phyloP scores from a whole-genome alignment of 2,113 vertebrate species.

The Enhydra lutris region DNA sequence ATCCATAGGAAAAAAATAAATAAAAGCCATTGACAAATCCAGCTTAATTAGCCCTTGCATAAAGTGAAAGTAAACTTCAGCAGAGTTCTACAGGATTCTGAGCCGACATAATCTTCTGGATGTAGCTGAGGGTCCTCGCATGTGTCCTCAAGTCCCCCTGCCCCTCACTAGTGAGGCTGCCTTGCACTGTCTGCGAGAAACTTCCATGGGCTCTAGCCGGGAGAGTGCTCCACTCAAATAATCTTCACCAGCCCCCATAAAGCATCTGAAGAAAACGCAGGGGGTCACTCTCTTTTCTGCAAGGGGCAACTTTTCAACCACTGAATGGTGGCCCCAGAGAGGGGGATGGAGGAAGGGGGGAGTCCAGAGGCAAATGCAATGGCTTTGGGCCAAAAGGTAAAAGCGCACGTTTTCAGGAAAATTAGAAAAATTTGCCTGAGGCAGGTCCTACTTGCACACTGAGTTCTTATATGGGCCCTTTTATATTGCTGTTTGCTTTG shows the following conservation, averaged over 20 bases:
- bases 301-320: slow-evolving; percentile 69
- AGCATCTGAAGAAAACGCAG: slow-evolving; percentile 68
- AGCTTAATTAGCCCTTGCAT: slow-evolving; percentile 70
- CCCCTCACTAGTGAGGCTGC: slow-evolving; percentile 54
- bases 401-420: slow-evolving; percentile 79
- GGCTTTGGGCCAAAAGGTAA: slow-evolving; percentile 76
- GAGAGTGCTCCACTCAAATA: slow-evolving; percentile 47
- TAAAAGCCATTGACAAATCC: slow-evolving; percentile 49
- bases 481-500: slow-evolving; percentile 69
- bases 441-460: slow-evolving; percentile 60
- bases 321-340: slow-evolving; percentile 44
- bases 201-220: slow-evolving; percentile 30
- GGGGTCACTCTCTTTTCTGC: slow-evolving; percentile 69
- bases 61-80: slow-evolving; percentile 59
- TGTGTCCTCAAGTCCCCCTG: slow-evolving; percentile 50
- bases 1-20: slow-evolving; percentile 37
- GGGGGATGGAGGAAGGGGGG: background rate
- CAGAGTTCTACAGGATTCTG: slow-evolving; percentile 63
- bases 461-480: slow-evolving; percentile 70
- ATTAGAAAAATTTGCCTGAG: slow-evolving; percentile 73
- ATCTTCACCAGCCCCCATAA: slow-evolving; percentile 42
- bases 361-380: slow-evolving; percentile 66
- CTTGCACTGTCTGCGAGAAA: slow-evolving; percentile 32
- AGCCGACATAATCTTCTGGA: slow-evolving; percentile 32
- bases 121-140: slow-evolving; percentile 28